Evolutionary conservation across 2,888 invertebrate genomes (phyloP).

Genomic region (Tachina grossa): DNA sequence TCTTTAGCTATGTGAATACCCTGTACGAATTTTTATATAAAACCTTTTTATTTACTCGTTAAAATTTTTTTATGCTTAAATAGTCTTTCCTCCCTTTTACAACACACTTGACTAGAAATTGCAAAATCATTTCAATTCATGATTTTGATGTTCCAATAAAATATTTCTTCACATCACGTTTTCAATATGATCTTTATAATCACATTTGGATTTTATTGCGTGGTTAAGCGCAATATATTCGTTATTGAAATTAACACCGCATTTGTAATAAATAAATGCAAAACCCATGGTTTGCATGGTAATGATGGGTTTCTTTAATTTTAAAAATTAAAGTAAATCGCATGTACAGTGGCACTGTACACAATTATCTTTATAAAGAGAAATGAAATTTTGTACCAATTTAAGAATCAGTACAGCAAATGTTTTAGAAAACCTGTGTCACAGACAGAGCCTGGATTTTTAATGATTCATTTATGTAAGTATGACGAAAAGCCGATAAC

Average conservation of each 20-base stretch:
- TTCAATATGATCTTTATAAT: conserved; percentile 32
- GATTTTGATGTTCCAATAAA: conserved; percentile 28
- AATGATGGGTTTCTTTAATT: not conserved
- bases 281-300: not conserved
- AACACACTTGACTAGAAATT: conserved; percentile 4
- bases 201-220: conserved; percentile 29
- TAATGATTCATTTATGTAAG: too few relatives aligned
- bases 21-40: not conserved
- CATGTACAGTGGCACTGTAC: too few relatives aligned
- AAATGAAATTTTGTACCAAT: too few relatives aligned
- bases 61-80: not conserved
- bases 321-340: too few relatives aligned
- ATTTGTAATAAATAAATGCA: not conserved
- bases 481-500: too few relatives aligned
- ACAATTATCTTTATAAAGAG: too few relatives aligned
- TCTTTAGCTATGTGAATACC: not conserved
- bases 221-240: not conserved
- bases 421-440: too few relatives aligned
- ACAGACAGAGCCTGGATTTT: too few relatives aligned
- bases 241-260: not conserved
- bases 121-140: conserved; percentile 6
- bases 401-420: too few relatives aligned
- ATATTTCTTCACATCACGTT: conserved; percentile 45
- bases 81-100: not conserved
- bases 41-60: conserved; percentile 16